A percentile compares a stretch with the other conserved stretches of the same genome.
phyloP scores from a whole-genome alignment of 2,888 invertebrate genomes.

The Laspeyria flexula region DNA sequence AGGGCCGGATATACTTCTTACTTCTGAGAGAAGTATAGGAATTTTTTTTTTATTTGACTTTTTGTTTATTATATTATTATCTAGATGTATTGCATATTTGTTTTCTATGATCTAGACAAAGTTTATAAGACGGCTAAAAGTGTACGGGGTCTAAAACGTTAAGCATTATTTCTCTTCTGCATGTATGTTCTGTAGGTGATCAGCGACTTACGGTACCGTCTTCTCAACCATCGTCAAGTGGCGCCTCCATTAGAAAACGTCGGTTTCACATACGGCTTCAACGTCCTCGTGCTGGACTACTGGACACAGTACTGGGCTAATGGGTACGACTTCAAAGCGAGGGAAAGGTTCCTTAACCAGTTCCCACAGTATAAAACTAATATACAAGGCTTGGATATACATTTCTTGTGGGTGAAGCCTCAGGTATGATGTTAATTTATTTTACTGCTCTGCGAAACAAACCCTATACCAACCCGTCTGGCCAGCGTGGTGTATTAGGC shows the following conservation, averaged over 20 bases:
- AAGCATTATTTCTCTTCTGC: no score
- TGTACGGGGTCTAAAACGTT: no score
- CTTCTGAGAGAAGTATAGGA: no score
- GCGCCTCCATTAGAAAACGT: constrained; percentile 67
- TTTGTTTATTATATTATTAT: no score
- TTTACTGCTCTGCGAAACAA: no score
- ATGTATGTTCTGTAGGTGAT: not conserved
- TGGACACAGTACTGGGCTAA: constrained; percentile 92
- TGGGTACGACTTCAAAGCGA: constrained; percentile 87
- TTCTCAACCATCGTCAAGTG: not conserved
- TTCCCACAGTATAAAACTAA: constrained; percentile 87
- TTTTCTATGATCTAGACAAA: no score
- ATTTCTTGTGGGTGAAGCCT: constrained; percentile 11
- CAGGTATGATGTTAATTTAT: not conserved
- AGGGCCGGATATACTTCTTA: no score
- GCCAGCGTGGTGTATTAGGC: no score
- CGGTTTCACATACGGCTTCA: constrained; percentile 93
- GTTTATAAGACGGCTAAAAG: no score
- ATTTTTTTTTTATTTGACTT: no score
- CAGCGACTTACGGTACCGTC: not conserved
- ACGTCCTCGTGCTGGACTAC: constrained; percentile 86
- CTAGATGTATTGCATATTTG: no score
- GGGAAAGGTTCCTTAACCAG: constrained; percentile 88
- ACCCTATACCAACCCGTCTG: no score
- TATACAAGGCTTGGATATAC: constrained; percentile 8